Evolutionary conservation across 2,888 invertebrate species (phyloP), one percentile per base, ranked within the genome.

Genomic region (Pollenia labialis): DNA sequence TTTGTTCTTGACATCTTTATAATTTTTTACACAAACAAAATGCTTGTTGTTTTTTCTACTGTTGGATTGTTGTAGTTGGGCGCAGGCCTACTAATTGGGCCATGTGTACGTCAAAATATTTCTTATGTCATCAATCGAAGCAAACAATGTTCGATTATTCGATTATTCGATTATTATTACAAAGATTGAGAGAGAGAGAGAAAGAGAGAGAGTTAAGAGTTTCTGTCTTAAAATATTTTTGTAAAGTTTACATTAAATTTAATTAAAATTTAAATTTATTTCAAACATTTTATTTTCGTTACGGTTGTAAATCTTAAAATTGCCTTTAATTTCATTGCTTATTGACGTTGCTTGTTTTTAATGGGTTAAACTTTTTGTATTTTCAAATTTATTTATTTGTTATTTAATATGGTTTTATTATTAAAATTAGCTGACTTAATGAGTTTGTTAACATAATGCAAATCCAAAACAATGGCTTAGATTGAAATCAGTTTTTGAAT

Each of bases 261-360:
- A 2, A 23, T 23, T 23, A 23, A 23, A 2, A 42, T n/a, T 40
- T 0, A 42, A n/a, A 42, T 46, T 54, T 66, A 58, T 40, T 12
- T 71, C n/a, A 9, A 23, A 72, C 9, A 11, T 16, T 16, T 10
- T 14, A 46, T 46, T 54, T 50, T 40, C 14, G 50, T 64, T 16
- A 64, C 16, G 71, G 32, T 64, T 62, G 23, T 32, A 44, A n/a
- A 58, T 46, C 11, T 58, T 18, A 66, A 68, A 12, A 23, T 48
- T 40, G 46, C 18, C 40, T 85, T 72, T 81, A 81, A 87, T 87
- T 88, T 89, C 87, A 89, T 89, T 89, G 89, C 89, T 89, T 88
- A 87, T 89, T 88, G 88, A 88, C 89, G 89, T 88, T 90, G 88
- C 85, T 71, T 52, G 1, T 18, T 74, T 60, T 74, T 58, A 72